Base-by-base conservation (phyloP, 2,888 invertebrate species). In the Incurvaria masculella region DNA sequence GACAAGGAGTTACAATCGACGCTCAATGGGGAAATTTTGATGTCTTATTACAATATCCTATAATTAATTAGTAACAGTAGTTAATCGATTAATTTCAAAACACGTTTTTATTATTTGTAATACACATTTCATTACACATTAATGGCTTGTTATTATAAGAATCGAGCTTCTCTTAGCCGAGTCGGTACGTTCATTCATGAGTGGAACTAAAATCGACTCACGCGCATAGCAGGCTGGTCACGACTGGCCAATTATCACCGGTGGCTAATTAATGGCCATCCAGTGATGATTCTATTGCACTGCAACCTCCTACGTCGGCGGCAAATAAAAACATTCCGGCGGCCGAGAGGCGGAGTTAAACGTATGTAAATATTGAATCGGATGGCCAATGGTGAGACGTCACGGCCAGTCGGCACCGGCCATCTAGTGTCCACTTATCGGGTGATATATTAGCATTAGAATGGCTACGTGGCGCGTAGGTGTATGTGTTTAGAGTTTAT, bases 391-490 rank as follows among this genome's bases (percentile, higher is more conserved):
- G 14, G 33, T 14, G 33, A 33, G 33, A 3, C 33, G 33, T 33
- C 33, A 33, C 33, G 33, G 6, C 14, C 11, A 8, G 33, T 4
- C 33, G 33, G 14, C 14, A n/a, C 14, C 33, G 33, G 14, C 8
- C 33, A 4, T 33, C 33, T 33, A 33, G 14, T 33, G 33, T 33
- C 33, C 33, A 33, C 33, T 33, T 33, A 33, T 4, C 33, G 14
- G 33, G 76, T 76, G 75, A 78, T 75, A 76, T 76, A 78, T 78
- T 78, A 75, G 69, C 73, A 74, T 76, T 76, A 71, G 71, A 73
- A 75, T 68, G 70, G 72, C 64, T 72, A 33, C 14, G 14, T 33
- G 33, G 11, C 33, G 8, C n/a, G n/a, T n/a, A 33, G 4, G n/a
- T 33, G 14, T 33, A 33, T 33, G 14, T n/a, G 33, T 33, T 11